These are phyloP conservation scores for Leucoma salicis DNA, from an alignment of 2,888 invertebrate species.

Conservation along the genomic window DNA sequence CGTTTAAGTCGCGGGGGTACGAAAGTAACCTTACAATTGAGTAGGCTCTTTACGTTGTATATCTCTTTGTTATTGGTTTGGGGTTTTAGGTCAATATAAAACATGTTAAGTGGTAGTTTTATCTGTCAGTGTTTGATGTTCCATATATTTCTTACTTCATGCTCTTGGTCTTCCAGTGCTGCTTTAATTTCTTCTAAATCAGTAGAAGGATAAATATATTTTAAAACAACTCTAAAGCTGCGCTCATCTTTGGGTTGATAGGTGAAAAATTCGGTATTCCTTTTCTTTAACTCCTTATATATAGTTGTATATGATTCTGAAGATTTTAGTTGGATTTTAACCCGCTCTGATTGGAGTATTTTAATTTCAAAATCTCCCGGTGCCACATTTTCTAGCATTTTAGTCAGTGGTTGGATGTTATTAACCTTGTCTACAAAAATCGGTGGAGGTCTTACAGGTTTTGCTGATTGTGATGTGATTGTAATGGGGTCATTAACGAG, in stretches of 20 bases:
- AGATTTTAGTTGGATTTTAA: constrained; percentile 8
- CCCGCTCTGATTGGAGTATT: background rate
- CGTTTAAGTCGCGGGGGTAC: constrained; percentile 26
- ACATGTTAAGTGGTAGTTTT: background rate
- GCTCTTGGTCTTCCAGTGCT: background rate
- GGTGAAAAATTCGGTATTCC: background rate
- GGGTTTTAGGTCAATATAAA: background rate
- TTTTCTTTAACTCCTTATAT: background rate
- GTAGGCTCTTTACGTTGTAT: background rate
- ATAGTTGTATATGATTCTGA: background rate
- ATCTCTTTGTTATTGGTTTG: background rate
- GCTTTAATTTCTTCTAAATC: background rate
- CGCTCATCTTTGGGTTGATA: background rate
- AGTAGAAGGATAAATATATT: background rate
- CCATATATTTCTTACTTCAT: background rate
- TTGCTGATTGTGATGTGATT: too few species aligned
- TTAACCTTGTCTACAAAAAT: too few species aligned
- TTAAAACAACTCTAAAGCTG: background rate
- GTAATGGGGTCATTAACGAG: too few species aligned
- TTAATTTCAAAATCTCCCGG: too few species aligned
- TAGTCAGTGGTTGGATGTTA: too few species aligned
- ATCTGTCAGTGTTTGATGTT: background rate
- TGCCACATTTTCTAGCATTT: too few species aligned
- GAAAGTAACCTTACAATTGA: background rate
- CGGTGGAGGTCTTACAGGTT: too few species aligned